These are phyloP conservation scores for Chymomyza costata DNA, from an alignment of 1,140 invertebrate genomes.

Conservation along the genomic window DNA sequence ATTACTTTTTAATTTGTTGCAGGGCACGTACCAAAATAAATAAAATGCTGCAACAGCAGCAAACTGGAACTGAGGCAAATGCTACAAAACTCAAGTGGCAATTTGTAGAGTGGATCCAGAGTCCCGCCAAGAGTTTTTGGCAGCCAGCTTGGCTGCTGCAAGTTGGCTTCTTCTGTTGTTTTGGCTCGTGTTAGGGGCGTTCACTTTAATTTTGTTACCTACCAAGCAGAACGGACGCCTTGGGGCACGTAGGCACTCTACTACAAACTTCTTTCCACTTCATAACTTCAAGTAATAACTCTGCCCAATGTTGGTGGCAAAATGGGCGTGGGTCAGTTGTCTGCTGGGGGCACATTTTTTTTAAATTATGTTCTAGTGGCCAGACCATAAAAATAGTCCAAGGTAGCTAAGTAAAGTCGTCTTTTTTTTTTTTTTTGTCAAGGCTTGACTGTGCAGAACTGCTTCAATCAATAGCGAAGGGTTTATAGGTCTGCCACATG, in stretches of 20 bases:
- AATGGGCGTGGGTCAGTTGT: conserved; percentile 51
- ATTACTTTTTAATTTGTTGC: conserved; percentile 72
- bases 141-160: conserved; percentile 58
- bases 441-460: too few species aligned
- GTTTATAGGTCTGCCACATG: too few species aligned
- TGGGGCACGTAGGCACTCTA: conserved; percentile 1
- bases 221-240: conserved; percentile 26
- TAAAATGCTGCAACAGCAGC: conserved; percentile 27
- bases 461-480: too few species aligned
- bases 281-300: neutral
- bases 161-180: conserved; percentile 17
- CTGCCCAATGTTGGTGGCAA: conserved; percentile 35
- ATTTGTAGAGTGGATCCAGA: conserved; percentile 25
- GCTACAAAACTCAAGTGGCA: conserved; percentile 51
- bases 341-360: conserved; percentile 10
- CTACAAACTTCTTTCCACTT: too few species aligned
- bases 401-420: too few species aligned
- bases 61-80: conserved; percentile 15
- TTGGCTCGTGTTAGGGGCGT: conserved; percentile 63
- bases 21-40: conserved; percentile 57
- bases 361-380: conserved; percentile 52
- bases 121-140: conserved; percentile 43
- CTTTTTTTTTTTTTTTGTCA: too few species aligned
- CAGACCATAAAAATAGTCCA: too few species aligned
- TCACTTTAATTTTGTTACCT: conserved; percentile 51